Base-by-base conservation (phyloP, 2,113 vertebrate genomes). In the Heloderma charlesbogerti region DNA sequence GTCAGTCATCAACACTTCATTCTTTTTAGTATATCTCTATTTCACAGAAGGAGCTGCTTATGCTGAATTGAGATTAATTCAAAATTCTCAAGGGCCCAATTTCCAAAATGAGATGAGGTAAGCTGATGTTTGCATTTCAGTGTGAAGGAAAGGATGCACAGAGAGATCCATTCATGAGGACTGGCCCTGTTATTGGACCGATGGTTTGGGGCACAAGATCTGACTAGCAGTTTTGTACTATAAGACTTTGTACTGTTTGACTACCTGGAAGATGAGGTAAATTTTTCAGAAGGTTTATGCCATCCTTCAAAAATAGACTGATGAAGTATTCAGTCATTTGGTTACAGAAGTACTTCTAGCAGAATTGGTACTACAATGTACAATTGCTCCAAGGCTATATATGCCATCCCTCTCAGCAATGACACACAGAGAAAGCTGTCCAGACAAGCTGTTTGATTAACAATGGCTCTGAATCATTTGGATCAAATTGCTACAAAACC, bases 371-470 rank as follows among this genome's bases (percentile, higher is more conserved):
- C 34, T 43, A 25, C 22, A 45, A 48, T 15, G 16, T 18, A 43
- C 9, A 51, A 80, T 71, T 78, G 66, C 89, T 88, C 84, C 37
- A 1, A 75, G 87, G 66, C 51, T 22, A 22, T 74, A 16, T 40
- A 0, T 77, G 89, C 82, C 88, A 90, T 85, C 45, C 67, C 25
- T 57, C 85, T 90, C 77, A 37, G 9, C 77, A 20, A 25, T 0
- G 0, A 60, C 87, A 51, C 80, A 25, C 27, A 37, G 88, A 25
- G 83, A 80, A 80, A 84, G 54, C 71, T 78, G 67, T 79, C 87
- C 84, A 57, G 13, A 78, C 91, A 92, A 88, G 81, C 84, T 86
- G 84, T 51, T 86, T 91, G 79, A 57, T 86, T 72, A 79, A 84
- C 87, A 69, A 63, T 0, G 0, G 45, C 78, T 93, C 82, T 37